Evolutionary conservation across 1,140 invertebrate species (phyloP), one percentile per base, ranked within the genome.

Genomic region (Penaeus chinensis): DNA sequence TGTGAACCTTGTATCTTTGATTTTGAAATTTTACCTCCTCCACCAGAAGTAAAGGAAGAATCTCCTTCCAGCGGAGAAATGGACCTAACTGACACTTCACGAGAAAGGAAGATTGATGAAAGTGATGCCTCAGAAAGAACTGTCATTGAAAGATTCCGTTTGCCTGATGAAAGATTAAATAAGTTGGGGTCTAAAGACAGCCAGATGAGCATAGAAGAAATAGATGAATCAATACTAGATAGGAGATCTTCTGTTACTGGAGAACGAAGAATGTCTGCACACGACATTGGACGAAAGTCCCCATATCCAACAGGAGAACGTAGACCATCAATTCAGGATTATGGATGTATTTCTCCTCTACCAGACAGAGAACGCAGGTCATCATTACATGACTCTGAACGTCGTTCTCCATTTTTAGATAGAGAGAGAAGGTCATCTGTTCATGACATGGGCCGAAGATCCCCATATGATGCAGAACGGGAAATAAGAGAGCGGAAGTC

Each of bases 121-220:
- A 90, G 89, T 66, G 89, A 90, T 82, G 87, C 89, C 24, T 90
- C 89, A 8, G 89, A 90, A 32, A 54, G 89, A 32, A 90, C 89
- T 20, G 89, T 90, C 18, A 90, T 90, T 47, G 89, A 90, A 27
- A 81, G 85, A n/a, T 90, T 82, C 63, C 54, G 88, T 19, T 74
- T 90, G 42, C 89, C 89, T 54, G 89, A 90, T 71, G 89, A 90
- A 32, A 82, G 89, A 22, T 86, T 90, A 54, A 90, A 71, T 63
- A 90, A 90, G 71, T 54, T 88, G 19, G 89, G 89, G 27, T 90
- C 89, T 22, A 90, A 90, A 78, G 89, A 90, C 77, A 90, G 89
- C 74, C 89, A 90, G 47, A 90, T 90, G 89, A 90, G 89, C 42
- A 90, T 90, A 60, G 89, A 90, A 69, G 89, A 90, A 71, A 90